A percentile compares a stretch with the other conserved stretches of the same genome.
These are phyloP conservation scores for Haliaeetus leucogaster DNA, from an alignment of 2,113 vertebrate genomes.

Conservation along the genomic window DNA sequence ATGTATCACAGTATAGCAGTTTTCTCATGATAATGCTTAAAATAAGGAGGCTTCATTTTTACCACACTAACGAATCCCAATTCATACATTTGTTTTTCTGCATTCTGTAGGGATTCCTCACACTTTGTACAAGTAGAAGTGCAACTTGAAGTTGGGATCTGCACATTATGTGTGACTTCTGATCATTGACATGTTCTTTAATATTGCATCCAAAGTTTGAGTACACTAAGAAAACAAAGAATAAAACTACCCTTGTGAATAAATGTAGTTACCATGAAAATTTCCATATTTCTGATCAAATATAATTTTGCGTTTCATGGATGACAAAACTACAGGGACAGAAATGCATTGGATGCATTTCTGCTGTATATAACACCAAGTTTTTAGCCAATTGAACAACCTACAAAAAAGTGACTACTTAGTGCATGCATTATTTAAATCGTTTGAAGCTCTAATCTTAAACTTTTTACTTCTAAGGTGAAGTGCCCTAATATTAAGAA, in stretches of 20 bases:
- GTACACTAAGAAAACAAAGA: background rate
- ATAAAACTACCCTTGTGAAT: background rate
- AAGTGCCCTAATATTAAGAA: background rate
- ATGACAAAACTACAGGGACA: conserved; percentile 35
- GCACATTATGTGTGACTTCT: background rate
- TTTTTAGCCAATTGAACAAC: conserved; percentile 29
- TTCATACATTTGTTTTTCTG: background rate
- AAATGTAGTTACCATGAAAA: conserved; percentile 41
- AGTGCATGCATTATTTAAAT: background rate
- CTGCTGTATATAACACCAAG: conserved; percentile 18
- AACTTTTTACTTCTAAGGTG: background rate
- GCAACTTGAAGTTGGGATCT: background rate
- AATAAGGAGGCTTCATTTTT: background rate
- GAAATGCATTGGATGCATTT: background rate
- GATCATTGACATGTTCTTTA: background rate
- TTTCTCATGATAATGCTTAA: fast-evolving
- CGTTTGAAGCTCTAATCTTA: background rate
- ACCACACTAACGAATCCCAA: background rate
- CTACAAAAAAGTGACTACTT: background rate
- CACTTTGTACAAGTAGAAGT: background rate
- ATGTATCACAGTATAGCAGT: background rate
- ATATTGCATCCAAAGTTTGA: background rate
- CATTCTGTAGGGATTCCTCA: background rate
- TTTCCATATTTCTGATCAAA: background rate
- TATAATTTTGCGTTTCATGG: conserved; percentile 24